Conservation (phyloP, 1,140 invertebrate genomes). For the Atta cephalotes region DNA sequence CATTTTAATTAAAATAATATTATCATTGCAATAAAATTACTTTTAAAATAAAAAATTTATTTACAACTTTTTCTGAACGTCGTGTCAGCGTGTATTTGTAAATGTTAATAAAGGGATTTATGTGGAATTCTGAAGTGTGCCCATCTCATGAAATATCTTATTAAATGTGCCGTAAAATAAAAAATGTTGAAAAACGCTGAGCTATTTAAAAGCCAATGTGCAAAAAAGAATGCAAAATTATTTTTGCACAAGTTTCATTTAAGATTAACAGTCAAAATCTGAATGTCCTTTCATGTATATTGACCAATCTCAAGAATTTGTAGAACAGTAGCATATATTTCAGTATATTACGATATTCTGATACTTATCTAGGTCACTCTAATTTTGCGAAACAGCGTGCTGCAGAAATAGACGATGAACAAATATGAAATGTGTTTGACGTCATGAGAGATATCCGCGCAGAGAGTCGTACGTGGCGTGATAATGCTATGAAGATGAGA, state of each 20-base stretch:
- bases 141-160: too few relatives aligned
- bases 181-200: too few relatives aligned
- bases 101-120: too few relatives aligned
- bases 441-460: neutral
- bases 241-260: neutral
- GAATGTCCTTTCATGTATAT: neutral
- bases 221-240: neutral
- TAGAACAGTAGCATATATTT: neutral
- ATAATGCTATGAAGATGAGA: neutral
- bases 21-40: too few relatives aligned
- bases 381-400: slow-evolving; percentile 1
- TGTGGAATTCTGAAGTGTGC: too few relatives aligned
- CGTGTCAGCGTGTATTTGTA: too few relatives aligned
- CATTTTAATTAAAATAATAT: too few relatives aligned
- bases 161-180: too few relatives aligned
- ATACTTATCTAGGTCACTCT: slow-evolving; percentile 31
- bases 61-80: too few relatives aligned
- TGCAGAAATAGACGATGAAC: slow-evolving; percentile 22
- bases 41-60: too few relatives aligned
- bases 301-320: neutral
- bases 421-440: slow-evolving; percentile 32
- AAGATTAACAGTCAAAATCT: neutral
- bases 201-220: neutral
- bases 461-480: neutral
- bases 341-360: slow-evolving; percentile 1